Evolutionary conservation across 53 echinoderm and acorn worm genomes (phyloP).

Genomic region (Patiria pectinifera): DNA sequence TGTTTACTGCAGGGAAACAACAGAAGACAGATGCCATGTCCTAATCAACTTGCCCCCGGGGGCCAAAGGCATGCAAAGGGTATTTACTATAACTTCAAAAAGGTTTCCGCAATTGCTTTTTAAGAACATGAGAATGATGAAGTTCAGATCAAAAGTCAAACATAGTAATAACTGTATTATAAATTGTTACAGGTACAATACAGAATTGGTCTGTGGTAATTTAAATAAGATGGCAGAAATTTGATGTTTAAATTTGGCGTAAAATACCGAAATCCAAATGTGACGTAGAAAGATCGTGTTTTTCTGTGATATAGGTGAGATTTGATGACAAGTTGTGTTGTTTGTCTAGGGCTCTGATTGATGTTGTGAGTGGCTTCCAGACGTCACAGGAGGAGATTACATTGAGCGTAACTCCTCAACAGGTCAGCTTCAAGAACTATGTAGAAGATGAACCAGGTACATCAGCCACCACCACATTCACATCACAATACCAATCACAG

Average conservation of each 20-base stretch:
- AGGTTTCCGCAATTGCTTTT: no score
- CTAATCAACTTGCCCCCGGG: no score
- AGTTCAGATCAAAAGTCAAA: no score
- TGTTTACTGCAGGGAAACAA: no score
- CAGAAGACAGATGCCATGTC: no score
- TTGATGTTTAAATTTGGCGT: not conserved
- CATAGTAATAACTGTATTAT: no score
- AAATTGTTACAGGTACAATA: not conserved
- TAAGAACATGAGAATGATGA: no score
- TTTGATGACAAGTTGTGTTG: not conserved
- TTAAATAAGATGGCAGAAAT: not conserved
- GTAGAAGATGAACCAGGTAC: conserved; percentile 96
- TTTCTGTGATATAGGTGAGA: not conserved
- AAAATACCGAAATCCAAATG: not conserved
- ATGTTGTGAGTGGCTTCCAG: conserved; percentile 76
- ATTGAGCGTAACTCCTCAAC: conserved; percentile 77
- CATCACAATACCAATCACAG: not conserved
- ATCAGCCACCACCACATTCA: not conserved
- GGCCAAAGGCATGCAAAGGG: no score
- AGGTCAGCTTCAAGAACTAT: conserved; percentile 94
- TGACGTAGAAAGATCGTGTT: not conserved
- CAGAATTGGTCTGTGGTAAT: not conserved
- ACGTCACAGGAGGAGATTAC: conserved; percentile 89
- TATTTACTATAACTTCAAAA: no score
- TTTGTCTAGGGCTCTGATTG: conserved; percentile 56